Evolutionary conservation across 2,888 invertebrate species (phyloP).

Genomic region (Auanema sp.): DNA sequence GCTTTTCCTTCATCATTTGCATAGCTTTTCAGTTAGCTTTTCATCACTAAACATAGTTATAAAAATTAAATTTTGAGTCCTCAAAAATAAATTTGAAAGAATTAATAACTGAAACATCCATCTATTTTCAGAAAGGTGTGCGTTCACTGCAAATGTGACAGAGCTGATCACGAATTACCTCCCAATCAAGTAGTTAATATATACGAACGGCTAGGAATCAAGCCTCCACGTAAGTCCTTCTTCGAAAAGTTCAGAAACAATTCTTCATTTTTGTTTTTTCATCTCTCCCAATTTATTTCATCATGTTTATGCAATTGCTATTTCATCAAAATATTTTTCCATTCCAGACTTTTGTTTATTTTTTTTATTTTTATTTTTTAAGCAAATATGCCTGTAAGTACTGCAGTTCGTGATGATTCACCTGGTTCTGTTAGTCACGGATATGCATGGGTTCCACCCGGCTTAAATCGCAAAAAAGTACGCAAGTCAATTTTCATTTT

Average conservation of each 20-base stretch:
- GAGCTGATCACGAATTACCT: conserved; percentile 57
- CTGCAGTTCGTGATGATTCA: conserved; percentile 32
- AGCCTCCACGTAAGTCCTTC: conserved; percentile 45
- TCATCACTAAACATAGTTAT: background rate
- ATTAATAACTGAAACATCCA: background rate
- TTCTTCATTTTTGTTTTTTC: background rate
- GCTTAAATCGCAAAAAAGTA: conserved; percentile 71
- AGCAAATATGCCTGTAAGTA: conserved; percentile 51
- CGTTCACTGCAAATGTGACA: conserved; percentile 61
- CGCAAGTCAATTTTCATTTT: conserved; percentile 2
- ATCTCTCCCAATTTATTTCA: background rate
- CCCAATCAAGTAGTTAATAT: conserved; percentile 58
- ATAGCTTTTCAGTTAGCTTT: background rate
- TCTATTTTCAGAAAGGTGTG: conserved; percentile 58
- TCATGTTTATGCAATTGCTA: background rate
- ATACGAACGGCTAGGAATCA: conserved; percentile 60
- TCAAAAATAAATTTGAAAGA: background rate
- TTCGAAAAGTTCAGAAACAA: background rate
- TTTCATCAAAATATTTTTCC: background rate
- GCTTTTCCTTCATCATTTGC: too few relatives aligned
- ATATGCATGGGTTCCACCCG: conserved; percentile 78
- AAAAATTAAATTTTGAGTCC: conserved; percentile 1
- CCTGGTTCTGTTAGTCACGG: conserved; percentile 59
- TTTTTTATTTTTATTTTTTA: conserved; percentile 16
- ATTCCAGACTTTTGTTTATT: background rate